A percentile compares a stretch with the other conserved stretches of the same genome.
These are phyloP conservation scores for Hemithea aestivaria DNA, from an alignment of 2,888 invertebrate genomes.

Conservation along the genomic window DNA sequence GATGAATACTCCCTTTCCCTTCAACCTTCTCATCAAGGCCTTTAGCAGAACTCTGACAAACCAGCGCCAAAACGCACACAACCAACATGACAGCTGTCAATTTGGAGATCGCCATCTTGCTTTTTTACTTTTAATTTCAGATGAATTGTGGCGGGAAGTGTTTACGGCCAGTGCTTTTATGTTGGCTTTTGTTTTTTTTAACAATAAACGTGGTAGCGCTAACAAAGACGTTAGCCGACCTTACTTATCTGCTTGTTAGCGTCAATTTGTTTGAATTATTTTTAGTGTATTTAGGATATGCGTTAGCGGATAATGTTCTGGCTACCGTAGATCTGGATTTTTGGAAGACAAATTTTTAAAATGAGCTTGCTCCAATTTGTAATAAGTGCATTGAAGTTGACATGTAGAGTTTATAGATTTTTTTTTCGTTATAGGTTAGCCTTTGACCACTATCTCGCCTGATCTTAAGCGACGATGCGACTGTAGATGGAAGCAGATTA, in stretches of 20 bases:
- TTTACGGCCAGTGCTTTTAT: constrained; percentile 25
- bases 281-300: constrained; percentile 11
- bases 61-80: constrained; percentile 34
- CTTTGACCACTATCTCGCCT: too few species aligned
- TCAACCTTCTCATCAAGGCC: neutral
- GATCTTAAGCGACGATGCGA: too few species aligned
- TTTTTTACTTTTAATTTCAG: constrained; percentile 15
- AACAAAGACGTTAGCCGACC: constrained; percentile 16
- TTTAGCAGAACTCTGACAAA: constrained; percentile 30
- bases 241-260: constrained; percentile 23
- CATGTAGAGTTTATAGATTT: too few species aligned
- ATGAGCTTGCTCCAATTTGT: too few species aligned
- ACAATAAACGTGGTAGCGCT: constrained; percentile 23
- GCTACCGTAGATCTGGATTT: constrained; percentile 7
- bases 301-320: constrained; percentile 6
- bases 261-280: neutral
- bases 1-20: constrained; percentile 21
- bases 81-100: constrained; percentile 40
- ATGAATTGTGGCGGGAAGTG: constrained; percentile 6
- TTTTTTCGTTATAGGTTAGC: too few species aligned
- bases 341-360: too few species aligned
- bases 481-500: too few species aligned
- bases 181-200: constrained; percentile 27
- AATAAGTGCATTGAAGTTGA: too few species aligned
- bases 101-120: constrained; percentile 44